A percentile compares a stretch with the other conserved stretches of the same genome.
Conservation (phyloP, 2,797 vertebrate genomes). For the Pseudopleuronectes americanus region DNA sequence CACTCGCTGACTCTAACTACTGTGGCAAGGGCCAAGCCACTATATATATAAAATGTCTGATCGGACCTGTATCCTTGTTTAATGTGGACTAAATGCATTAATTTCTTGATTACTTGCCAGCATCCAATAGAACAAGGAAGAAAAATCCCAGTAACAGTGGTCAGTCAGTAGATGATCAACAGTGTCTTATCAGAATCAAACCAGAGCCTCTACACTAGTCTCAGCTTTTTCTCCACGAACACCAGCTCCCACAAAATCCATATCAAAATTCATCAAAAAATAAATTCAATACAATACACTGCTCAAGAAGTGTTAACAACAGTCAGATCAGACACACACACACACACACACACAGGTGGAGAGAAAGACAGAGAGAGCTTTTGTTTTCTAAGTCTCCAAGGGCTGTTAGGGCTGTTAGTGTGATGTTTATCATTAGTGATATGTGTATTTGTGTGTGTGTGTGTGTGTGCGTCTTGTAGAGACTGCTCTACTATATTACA, state of each 20-base stretch:
- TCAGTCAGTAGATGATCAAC: no score
- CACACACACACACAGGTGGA: not conserved
- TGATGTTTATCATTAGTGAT: no score
- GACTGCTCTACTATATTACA: constrained; percentile 73
- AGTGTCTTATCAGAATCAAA: no score
- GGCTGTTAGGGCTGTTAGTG: no score
- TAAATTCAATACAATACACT: not conserved
- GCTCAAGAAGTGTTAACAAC: constrained; percentile 28
- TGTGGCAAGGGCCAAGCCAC: constrained; percentile 11
- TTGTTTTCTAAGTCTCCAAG: no score
- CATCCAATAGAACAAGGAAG: no score
- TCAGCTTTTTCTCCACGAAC: constrained; percentile 4
- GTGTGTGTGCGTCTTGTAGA: constrained; percentile 39
- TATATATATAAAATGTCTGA: not conserved
- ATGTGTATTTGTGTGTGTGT: constrained; percentile 43
- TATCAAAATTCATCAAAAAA: not conserved
- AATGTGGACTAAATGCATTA: not conserved
- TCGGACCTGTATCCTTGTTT: not conserved
- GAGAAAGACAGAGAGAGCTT: no score
- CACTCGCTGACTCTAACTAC: constrained; percentile 27
- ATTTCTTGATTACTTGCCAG: no score
- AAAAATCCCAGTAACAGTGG: no score
- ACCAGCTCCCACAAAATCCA: constrained; percentile 38
- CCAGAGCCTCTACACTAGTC: constrained; percentile 11
- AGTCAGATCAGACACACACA: constrained; percentile 18